Conservation (phyloP, 2,797 vertebrate genomes). For the Enteromius unitaeniatus region DNA sequence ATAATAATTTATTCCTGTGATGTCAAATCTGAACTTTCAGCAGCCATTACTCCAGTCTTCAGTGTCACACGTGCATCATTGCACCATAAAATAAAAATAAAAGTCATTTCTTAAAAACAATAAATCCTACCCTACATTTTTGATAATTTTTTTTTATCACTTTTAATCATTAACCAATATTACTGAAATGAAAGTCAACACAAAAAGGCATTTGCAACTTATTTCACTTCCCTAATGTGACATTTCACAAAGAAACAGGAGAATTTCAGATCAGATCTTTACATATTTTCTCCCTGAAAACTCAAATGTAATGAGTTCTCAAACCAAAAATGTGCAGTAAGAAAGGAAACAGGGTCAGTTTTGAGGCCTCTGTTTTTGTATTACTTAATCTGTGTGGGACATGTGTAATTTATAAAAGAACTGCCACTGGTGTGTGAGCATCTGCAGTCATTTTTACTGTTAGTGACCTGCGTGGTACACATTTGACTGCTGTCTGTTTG, state of each 20-base stretch:
- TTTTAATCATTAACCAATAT: neutral
- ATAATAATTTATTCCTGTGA: neutral
- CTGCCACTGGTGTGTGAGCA: neutral
- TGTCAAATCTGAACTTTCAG: neutral
- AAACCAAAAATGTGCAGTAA: neutral
- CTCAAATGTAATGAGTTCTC: too few species aligned
- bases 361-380: neutral
- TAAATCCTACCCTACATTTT: neutral
- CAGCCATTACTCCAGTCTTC: neutral
- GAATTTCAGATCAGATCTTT: neutral
- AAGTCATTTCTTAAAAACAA: neutral
- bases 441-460: neutral
- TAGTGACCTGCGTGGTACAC: neutral
- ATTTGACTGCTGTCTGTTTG: conserved; percentile 26
- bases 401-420: neutral
- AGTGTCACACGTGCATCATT: neutral
- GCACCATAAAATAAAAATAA: neutral
- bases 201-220: neutral
- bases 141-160: neutral
- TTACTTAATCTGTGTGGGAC: neutral
- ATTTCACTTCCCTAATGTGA: neutral
- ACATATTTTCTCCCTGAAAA: neutral
- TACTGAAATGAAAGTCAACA: neutral
- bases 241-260: neutral
- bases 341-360: neutral